Evolutionary conservation across 2,797 vertebrate species (phyloP), one percentile per base, ranked within the genome.

Genomic region (Ciconia nigra): DNA sequence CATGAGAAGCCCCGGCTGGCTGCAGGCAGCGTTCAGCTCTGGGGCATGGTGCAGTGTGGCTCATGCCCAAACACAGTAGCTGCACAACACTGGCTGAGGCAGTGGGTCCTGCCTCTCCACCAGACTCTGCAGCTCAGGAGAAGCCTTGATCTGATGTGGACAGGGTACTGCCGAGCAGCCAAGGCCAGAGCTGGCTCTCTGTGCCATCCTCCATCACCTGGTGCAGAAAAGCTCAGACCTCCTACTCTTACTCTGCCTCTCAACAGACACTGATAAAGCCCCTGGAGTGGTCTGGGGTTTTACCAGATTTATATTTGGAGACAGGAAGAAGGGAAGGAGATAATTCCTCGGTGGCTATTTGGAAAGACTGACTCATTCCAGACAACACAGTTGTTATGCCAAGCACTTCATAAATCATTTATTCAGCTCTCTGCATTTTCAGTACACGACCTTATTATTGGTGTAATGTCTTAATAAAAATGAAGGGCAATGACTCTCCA

Each of bases 401-500:
- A 93, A 87, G 46, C 29, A 65, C 35, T 93, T 86, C 58, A 93
- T 94, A 92, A 94, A 97, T 97, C 87, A 96, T 96, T 96, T 93
- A 94, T 76, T 96, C 76, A 73, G 33, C 52, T 39, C 74, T 58
- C 74, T 89, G 25, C 41, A 72, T 95, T 96, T 97, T 96, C 78
- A 86, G 74, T 54, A 93, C 77, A 78, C 85, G 81, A 61, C 16
- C 41, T 95, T 58, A 83, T 92, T 89, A 96, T 79, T 93, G 57
- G 47, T 81, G 95, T 88, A 65, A 78, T 55, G 42, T 96, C 95
- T 95, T 93, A 78, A 96, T 93, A 94, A 92, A 91, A 35, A 10
- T 62, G 81, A 95, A 95, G 39, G 20, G 52, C 55, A 89, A 47
- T 46, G 62, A 55, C 55, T 90, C 46, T 77, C 69, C 73, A 70